A percentile compares a stretch with the other conserved stretches of the same genome.
Evolutionary conservation across 2,113 vertebrate species (phyloP).

Genomic region (Cinclus mexicanus): DNA sequence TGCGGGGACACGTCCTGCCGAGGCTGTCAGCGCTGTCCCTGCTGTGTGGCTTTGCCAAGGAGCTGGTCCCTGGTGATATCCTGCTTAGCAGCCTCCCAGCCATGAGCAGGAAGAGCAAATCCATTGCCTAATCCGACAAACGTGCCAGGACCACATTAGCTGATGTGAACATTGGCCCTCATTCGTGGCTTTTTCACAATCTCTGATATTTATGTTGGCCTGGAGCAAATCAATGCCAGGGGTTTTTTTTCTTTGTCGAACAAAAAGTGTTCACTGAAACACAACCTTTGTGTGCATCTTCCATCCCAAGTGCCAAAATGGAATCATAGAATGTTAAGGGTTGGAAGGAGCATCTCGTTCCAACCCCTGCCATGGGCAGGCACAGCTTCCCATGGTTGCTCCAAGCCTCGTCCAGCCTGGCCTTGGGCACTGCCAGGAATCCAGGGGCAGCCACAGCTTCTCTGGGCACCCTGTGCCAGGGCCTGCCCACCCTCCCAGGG

Average conservation of each 20-base stretch:
- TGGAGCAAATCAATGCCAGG: conserved; percentile 2
- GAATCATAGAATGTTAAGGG: neutral
- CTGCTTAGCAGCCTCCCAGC: conserved; percentile 19
- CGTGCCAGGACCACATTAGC: neutral
- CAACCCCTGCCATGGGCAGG: neutral
- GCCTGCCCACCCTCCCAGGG: neutral
- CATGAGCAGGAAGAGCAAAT: conserved; percentile 19
- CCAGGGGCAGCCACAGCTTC: neutral
- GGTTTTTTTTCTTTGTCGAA: neutral
- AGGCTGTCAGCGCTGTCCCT: neutral
- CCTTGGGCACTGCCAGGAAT: neutral
- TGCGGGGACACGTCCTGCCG: neutral
- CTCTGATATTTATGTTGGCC: neutral
- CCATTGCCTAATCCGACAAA: neutral
- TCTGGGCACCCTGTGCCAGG: neutral
- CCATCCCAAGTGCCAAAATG: neutral
- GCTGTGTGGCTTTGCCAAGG: neutral
- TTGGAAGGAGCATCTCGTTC: neutral
- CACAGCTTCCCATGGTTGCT: neutral
- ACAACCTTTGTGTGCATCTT: neutral
- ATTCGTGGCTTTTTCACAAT: neutral
- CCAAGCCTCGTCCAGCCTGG: rapidly evolving
- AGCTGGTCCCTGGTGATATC: conserved; percentile 19
- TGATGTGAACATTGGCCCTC: neutral
- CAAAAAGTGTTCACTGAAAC: neutral